Evolutionary conservation across 2,888 invertebrate genomes (phyloP).

Genomic region (Drosophila bunnanda): DNA sequence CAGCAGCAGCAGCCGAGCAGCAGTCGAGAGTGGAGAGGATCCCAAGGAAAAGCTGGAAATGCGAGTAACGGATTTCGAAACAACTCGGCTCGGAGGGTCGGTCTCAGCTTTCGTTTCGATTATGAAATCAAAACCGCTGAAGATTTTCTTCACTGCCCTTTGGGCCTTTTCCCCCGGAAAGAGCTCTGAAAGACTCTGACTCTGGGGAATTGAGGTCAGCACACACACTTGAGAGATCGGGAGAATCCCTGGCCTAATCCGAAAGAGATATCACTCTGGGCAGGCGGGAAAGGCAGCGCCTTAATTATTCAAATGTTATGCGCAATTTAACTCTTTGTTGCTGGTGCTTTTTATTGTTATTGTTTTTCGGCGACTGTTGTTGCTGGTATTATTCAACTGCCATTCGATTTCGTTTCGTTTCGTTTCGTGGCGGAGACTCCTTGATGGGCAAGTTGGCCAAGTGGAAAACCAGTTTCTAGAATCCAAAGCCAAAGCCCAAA

Average conservation of each 20-base stretch:
- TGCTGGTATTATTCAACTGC: slow-evolving; percentile 45
- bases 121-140: slow-evolving; percentile 53
- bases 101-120: slow-evolving; percentile 47
- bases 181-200: background rate
- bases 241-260: slow-evolving; percentile 33
- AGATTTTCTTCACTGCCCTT: slow-evolving; percentile 30
- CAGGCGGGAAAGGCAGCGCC: slow-evolving; percentile 32
- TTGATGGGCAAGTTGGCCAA: slow-evolving; percentile 73
- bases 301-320: slow-evolving; percentile 69
- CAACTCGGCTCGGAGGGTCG: slow-evolving; percentile 1
- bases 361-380: slow-evolving; percentile 10
- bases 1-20: background rate
- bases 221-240: slow-evolving; percentile 6
- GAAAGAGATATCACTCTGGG: background rate
- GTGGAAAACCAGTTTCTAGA: slow-evolving; percentile 68
- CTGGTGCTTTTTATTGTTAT: slow-evolving; percentile 23
- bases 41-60: slow-evolving; percentile 33
- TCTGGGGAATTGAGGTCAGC: slow-evolving; percentile 44
- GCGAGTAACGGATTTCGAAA: slow-evolving; percentile 43
- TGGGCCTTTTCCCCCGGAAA: slow-evolving; percentile 29
- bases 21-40: slow-evolving; percentile 19
- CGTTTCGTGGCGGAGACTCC: slow-evolving; percentile 59
- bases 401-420: slow-evolving; percentile 64
- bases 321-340: slow-evolving; percentile 38
- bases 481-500: slow-evolving; percentile 55